Base-by-base conservation (phyloP, 2,888 invertebrate species). In the Linnaemya vulpina region DNA sequence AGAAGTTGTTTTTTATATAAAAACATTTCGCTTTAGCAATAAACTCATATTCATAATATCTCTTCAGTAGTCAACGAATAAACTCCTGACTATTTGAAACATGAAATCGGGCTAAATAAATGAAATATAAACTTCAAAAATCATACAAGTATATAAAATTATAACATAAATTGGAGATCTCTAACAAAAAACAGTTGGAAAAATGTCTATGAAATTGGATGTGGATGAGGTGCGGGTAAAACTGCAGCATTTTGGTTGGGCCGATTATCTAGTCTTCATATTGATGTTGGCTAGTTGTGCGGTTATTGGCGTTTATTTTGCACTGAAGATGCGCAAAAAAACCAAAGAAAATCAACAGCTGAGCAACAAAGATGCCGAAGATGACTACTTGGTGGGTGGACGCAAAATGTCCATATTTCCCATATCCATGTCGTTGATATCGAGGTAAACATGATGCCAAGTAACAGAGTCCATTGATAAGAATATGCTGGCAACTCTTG, bases 301-400 rank as follows among this genome's bases (percentile, higher is more conserved):
- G 0, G 92, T 94, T 13, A 95, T 97, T 62, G 97, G 97, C 0
- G 92, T 97, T n/a, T 96, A 96, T 90, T 97, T 96, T 92, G 97
- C 96, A 1, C 95, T 96, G 87, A 93, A 95, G 90, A 95, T 95
- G 90, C 89, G 91, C 0, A 87, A 88, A 3, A 91, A 92, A 49
- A 86, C 90, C 1, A 94, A 95, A 84, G 86, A 87, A 58, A 87
- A 89, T 7, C 89, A 89, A 74, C 80, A 86, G 30, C 55, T 80
- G 8, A 89, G 82, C 11, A 87, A 88, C 60, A 92, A 93, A 11
- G 91, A 92, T 40, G 92, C 92, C 40, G 93, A 94, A 60, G 94
- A 94, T 87, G 94, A 94, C 68, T 96, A 96, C 89, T 92, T 96
- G 70, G 94, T 96, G 82, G 96, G 95, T 1, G 95, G 95, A 62